A percentile compares a stretch with the other conserved stretches of the same genome.
Evolutionary conservation across 2,888 invertebrate species (phyloP).

Genomic region (Lamproptera curius): DNA sequence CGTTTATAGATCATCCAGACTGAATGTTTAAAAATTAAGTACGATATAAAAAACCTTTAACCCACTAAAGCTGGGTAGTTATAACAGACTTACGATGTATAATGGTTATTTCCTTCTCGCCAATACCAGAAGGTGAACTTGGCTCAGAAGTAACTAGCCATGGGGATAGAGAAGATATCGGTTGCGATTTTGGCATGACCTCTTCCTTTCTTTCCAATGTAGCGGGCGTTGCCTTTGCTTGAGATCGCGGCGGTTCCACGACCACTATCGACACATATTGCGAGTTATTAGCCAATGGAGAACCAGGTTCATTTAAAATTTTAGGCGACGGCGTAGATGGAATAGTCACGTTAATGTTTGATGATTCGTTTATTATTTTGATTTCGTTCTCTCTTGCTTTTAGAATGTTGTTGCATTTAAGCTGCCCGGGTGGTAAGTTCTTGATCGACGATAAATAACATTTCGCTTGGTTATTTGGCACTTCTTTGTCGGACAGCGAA

Average conservation of each 20-base stretch:
- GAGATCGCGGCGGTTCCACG: constrained; percentile 62
- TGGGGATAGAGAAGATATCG: constrained; percentile 85
- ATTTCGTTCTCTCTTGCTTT: constrained; percentile 84
- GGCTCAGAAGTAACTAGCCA: constrained; percentile 90
- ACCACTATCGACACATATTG: constrained; percentile 74
- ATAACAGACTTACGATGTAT: constrained; percentile 92
- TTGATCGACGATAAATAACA: constrained; percentile 81
- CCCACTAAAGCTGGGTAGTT: constrained; percentile 86
- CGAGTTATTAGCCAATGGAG: constrained; percentile 59
- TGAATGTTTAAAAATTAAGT: constrained; percentile 15
- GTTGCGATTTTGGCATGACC: constrained; percentile 74
- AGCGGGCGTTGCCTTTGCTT: constrained; percentile 61
- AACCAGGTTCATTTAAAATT: constrained; percentile 73
- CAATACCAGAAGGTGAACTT: constrained; percentile 79
- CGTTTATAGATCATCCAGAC: background rate
- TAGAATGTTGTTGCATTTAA: constrained; percentile 94
- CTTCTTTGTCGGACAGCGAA: constrained; percentile 70
- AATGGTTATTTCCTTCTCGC: constrained; percentile 81
- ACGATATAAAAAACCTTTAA: background rate
- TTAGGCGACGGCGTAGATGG: constrained; percentile 72
- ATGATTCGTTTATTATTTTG: constrained; percentile 66
- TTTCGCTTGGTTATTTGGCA: constrained; percentile 85
- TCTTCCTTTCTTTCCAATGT: constrained; percentile 71
- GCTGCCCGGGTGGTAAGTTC: constrained; percentile 91
- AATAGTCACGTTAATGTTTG: constrained; percentile 61